Base-by-base conservation (phyloP, 2,888 invertebrate genomes). In the Cheilosia impressa region DNA sequence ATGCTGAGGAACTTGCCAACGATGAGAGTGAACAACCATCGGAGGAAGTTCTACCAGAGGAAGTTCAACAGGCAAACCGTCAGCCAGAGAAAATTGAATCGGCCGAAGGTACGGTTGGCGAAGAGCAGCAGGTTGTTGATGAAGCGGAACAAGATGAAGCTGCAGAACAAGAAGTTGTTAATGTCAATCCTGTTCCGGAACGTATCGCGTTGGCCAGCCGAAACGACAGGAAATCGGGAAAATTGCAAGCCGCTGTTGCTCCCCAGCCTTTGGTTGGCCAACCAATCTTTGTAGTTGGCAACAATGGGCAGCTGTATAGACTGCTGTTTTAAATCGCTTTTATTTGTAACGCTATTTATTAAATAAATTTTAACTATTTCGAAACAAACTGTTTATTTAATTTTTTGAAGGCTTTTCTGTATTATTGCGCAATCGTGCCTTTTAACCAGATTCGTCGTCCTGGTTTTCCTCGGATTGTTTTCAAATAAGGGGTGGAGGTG, bases 241-340 rank as follows among this genome's bases (percentile, higher is more conserved):
- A 71, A 17, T 31, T 82, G 10, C 83, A 83, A 66, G 27, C 65
- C 24, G 53, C 65, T 4, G 7, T n/a, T 15, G 63, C 65, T 9
- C 58, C 47, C 4, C 68, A 57, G 19, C 9, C 55, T 19, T 0
- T 52, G 45, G 38, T 38, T 38, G 17, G 50, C 0, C 62, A 75
- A 47, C 69, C 83, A 19, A 41, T 69, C 10, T 84, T n/a, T 22
- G 19, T 73, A n/a, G 38, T 84, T 10, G 75, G 52, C 7, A 63
- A 65, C 24, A 75, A 84, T 22, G 83, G 83, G 10, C 79, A 75
- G 50, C 41, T 84, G 0, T 84, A 65, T 17, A 79, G 58, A 43
- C 13, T 84, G 2, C 66, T 84, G 15, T 47, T 65, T 9, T 84
- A 75, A 65, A 13, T 50, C 1, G 24, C 60, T 72, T 24, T 43